These are phyloP conservation scores for Protaetia brevitarsis DNA, from an alignment of 1,140 invertebrate species.

Conservation along the genomic window DNA sequence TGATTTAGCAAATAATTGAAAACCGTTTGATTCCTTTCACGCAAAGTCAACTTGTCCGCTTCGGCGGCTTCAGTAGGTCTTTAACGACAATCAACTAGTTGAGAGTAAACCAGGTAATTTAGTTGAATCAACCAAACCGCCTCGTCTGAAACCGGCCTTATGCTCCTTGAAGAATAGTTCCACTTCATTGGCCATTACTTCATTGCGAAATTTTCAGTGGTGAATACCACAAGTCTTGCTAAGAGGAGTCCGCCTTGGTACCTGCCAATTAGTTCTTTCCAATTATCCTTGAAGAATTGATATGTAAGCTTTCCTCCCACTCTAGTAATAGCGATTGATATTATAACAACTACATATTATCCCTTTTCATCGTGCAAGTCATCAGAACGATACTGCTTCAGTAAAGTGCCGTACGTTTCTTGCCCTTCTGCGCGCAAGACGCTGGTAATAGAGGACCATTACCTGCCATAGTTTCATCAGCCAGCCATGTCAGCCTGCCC, in stretches of 20 bases:
- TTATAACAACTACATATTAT: constrained; percentile 83
- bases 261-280: constrained; percentile 67
- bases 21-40: too few relatives aligned
- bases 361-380: constrained; percentile 93
- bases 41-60: too few relatives aligned
- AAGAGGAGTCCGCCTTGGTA: constrained; percentile 81
- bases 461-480: constrained; percentile 69
- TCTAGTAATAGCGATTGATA: constrained; percentile 73
- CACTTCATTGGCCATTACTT: constrained; percentile 75
- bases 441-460: constrained; percentile 69
- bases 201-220: constrained; percentile 84
- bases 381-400: constrained; percentile 77
- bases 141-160: too few relatives aligned
- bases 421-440: constrained; percentile 68
- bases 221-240: constrained; percentile 77
- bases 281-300: constrained; percentile 89
- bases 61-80: too few relatives aligned
- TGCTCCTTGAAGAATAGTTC: constrained; percentile 80
- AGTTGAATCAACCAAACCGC: too few relatives aligned
- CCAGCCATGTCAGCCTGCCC: constrained; percentile 73
- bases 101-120: too few relatives aligned
- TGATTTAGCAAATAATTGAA: too few relatives aligned
- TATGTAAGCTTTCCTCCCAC: constrained; percentile 81
- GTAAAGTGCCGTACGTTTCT: constrained; percentile 71
- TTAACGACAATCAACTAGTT: too few relatives aligned